Percentiles rank a stretch among this genome's conserved stretches.
These are phyloP conservation scores for Cephalopholis sonnerati DNA, from an alignment of 2,113 vertebrate species.

Conservation along the genomic window DNA sequence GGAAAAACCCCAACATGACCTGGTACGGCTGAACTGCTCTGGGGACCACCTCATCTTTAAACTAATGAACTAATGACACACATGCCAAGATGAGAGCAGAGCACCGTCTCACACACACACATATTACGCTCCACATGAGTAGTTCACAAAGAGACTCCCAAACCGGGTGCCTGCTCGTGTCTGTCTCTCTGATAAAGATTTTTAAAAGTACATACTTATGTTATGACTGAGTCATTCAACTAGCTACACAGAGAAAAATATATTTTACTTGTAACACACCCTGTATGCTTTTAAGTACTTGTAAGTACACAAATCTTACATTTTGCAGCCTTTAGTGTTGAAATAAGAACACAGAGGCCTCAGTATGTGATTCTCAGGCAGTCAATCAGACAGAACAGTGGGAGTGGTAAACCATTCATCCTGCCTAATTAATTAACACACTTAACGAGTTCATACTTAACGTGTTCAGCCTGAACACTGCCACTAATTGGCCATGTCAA, in stretches of 20 bases:
- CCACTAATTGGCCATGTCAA: slow-evolving; percentile 72
- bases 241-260: too few species aligned
- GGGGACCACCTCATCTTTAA: slow-evolving; percentile 4
- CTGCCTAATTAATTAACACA: slow-evolving; percentile 74
- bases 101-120: slow-evolving; percentile 9
- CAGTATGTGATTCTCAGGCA: slow-evolving; percentile 4
- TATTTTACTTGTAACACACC: neutral
- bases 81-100: neutral
- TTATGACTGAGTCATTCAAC: neutral
- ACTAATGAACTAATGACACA: neutral
- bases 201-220: neutral
- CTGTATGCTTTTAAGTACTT: neutral
- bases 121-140: slow-evolving; percentile 32
- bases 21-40: slow-evolving; percentile 16
- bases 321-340: too few species aligned
- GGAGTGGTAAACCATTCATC: slow-evolving; percentile 14
- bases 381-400: slow-evolving; percentile 12
- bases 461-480: slow-evolving; percentile 53
- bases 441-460: slow-evolving; percentile 66
- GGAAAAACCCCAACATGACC: slow-evolving; percentile 39
- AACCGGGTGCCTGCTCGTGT: neutral
- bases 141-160: slow-evolving; percentile 26
- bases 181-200: neutral
- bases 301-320: neutral
- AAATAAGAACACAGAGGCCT: slow-evolving; percentile 6